Evolutionary conservation across 2,888 invertebrate species (phyloP).

Genomic region (Mantis religiosa): DNA sequence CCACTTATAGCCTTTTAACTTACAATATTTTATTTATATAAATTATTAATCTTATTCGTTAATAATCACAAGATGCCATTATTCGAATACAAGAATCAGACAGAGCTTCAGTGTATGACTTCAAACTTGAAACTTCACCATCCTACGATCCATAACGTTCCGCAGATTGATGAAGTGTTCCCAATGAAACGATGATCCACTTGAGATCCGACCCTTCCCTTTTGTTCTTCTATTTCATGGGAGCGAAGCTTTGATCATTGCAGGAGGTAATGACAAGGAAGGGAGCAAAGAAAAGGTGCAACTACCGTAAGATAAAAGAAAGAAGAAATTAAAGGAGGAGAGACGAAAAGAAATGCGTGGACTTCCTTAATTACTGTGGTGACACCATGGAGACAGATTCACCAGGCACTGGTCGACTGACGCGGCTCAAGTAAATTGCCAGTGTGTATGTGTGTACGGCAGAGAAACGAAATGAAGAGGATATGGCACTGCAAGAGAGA

Average conservation of each 20-base stretch:
- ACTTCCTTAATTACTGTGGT: conserved; percentile 23
- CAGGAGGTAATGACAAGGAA: neutral
- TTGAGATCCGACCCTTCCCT: neutral
- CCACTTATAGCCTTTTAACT: too few species aligned
- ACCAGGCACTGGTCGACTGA: neutral
- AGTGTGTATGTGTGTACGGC: neutral
- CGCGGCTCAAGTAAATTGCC: neutral
- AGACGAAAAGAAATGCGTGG: conserved; percentile 11
- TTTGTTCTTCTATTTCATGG: neutral
- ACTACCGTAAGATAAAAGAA: conserved; percentile 1
- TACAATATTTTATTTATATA: too few species aligned
- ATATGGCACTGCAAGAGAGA: neutral
- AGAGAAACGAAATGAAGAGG: neutral
- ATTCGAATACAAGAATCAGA: too few species aligned
- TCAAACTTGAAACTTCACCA: neutral
- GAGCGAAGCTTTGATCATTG: neutral
- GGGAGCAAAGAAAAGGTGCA: conserved; percentile 3
- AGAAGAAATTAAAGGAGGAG: neutral
- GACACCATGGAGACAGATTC: conserved; percentile 12
- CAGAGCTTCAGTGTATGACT: too few species aligned
- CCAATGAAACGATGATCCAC: neutral
- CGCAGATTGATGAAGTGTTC: neutral
- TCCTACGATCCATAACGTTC: neutral
- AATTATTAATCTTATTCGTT: too few species aligned
- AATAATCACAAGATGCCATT: too few species aligned